A percentile compares a stretch with the other conserved stretches of the same genome.
phyloP scores from a whole-genome alignment of 2,888 invertebrate genomes.

The Morpho achilles region DNA sequence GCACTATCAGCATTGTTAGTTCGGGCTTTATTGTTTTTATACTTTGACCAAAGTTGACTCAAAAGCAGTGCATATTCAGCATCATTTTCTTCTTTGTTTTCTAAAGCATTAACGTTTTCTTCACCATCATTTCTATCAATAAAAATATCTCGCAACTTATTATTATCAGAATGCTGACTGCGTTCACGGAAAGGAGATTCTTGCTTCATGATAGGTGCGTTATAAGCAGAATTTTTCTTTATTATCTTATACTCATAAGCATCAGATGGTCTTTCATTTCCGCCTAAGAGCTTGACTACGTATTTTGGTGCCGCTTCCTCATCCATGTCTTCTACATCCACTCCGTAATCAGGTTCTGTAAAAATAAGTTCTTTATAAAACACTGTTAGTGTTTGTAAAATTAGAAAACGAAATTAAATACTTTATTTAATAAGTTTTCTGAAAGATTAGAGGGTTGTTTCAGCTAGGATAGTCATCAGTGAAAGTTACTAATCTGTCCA shows the following conservation, averaged over 20 bases:
- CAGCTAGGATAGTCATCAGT: too few relatives aligned
- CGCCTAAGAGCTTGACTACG: slow-evolving; percentile 55
- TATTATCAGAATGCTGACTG: slow-evolving; percentile 61
- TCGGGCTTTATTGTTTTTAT: slow-evolving; percentile 66
- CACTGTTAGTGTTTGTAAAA: too few relatives aligned
- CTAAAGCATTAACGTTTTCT: slow-evolving; percentile 44
- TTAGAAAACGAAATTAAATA: too few relatives aligned
- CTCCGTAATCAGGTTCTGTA: slow-evolving; percentile 60
- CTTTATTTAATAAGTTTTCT: too few relatives aligned
- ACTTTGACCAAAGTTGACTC: slow-evolving; percentile 79
- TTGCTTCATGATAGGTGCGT: slow-evolving; percentile 43
- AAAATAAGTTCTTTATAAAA: slow-evolving; percentile 17
- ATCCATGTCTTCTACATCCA: slow-evolving; percentile 57
- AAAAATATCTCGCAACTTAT: slow-evolving; percentile 61
- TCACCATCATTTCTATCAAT: slow-evolving; percentile 54
- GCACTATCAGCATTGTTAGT: slow-evolving; percentile 48
- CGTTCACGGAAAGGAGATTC: slow-evolving; percentile 66
- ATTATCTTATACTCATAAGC: slow-evolving; percentile 77
- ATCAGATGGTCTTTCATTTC: slow-evolving; percentile 68
- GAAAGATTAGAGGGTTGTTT: too few relatives aligned
- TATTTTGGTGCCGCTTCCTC: slow-evolving; percentile 58
- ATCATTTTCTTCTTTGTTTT: slow-evolving; percentile 59
- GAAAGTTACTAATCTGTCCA: too few relatives aligned
- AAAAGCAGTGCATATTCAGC: slow-evolving; percentile 76
- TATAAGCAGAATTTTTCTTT: slow-evolving; percentile 57